Evolutionary conservation across 2,888 invertebrate species (phyloP), one percentile per base, ranked within the genome.

Genomic region (Agrotis puta): DNA sequence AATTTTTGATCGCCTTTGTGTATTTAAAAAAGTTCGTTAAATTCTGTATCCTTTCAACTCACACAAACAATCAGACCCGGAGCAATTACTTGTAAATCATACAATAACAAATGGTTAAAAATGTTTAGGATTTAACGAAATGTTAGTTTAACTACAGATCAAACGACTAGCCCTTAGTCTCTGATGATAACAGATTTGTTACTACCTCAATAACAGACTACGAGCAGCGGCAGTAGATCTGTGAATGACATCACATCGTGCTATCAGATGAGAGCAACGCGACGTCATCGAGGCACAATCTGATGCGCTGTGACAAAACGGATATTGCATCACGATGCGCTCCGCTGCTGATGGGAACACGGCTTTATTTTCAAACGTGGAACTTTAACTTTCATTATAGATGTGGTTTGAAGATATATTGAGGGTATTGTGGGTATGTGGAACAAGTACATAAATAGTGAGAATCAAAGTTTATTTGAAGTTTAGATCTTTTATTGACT

Each of bases 301-400:
- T 84, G 81, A 83, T 82, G 86, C 85, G 84, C 88, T 88, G 83
- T 77, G 73, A 77, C 65, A 14, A 61, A 79, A 57, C 88, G 88
- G 89, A 89, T 87, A 89, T 89, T 88, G 84, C 82, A 82, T 81
- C 70, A 73, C 63, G 70, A 65, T 64, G 58, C 47, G 54, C 65
- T 64, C 13, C 53, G 27, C 62, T 74, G 27, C 62, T 74, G 74
- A 68, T 79, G 74, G 70, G 27, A n/a, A 22, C 57, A 48, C 4
- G 56, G 53, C 27, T 56, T 58, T 71, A 81, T 63, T 76, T 80
- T 48, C n/a, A 18, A 63, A 62, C 22, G 48, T 56, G 18, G 47
- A 39, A 18, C 22, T 56, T 45, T 57, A 14, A n/a, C n/a, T n/a
- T n/a, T n/a, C 51, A 24, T 16, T 57, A 61, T 33, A 39, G 27